Conservation (phyloP, 1,140 invertebrate genomes). For the Stenopsyche tienmushanensis region DNA sequence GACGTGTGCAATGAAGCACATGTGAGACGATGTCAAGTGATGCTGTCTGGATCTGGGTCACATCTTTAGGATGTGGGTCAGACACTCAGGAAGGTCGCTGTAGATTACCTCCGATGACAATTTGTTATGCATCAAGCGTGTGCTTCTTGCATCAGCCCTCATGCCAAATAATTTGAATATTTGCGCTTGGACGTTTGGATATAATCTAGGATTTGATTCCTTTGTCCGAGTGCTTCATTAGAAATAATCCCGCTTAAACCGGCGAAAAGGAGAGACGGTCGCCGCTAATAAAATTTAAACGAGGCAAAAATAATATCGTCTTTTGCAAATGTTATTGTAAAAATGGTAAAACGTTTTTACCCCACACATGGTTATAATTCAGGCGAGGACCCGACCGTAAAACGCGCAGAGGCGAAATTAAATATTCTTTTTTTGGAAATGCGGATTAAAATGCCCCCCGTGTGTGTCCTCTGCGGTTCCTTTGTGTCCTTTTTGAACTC, state of each 20-base stretch:
- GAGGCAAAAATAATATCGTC: too few relatives aligned
- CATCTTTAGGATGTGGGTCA: constrained; percentile 10
- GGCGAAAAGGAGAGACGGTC: too few relatives aligned
- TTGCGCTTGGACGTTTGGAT: background rate
- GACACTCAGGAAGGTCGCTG: constrained; percentile 8
- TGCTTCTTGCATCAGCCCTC: background rate
- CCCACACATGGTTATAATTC: too few relatives aligned
- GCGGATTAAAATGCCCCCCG: background rate
- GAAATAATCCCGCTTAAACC: too few relatives aligned
- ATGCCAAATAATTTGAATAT: background rate
- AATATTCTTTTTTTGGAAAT: background rate
- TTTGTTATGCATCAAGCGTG: background rate
- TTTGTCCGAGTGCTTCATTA: background rate
- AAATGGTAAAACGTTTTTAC: too few relatives aligned
- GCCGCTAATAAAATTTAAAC: too few relatives aligned
- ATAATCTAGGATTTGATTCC: background rate
- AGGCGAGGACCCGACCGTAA: too few relatives aligned
- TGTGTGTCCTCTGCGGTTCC: background rate
- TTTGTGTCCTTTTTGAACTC: background rate
- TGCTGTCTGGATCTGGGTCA: constrained; percentile 12
- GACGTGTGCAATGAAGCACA: background rate
- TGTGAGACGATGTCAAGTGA: constrained; percentile 6
- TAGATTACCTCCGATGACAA: background rate
- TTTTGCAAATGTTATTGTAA: background rate
- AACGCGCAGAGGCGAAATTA: background rate